Percentiles rank a stretch among this genome's conserved stretches.
Evolutionary conservation across 2,888 invertebrate species (phyloP).

Genomic region (Cheilosia pagana): DNA sequence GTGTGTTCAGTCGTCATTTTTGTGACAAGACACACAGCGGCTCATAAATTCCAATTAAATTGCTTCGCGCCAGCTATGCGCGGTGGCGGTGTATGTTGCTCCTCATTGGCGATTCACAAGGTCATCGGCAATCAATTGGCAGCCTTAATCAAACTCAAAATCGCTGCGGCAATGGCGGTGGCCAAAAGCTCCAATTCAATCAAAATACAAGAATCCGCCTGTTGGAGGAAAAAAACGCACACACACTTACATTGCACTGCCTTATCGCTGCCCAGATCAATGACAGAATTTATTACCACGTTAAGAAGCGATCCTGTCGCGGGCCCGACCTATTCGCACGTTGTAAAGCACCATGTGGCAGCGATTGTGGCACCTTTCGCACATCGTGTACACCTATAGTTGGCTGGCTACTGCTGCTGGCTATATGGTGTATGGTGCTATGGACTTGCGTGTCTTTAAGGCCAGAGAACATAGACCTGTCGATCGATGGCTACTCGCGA

Average conservation of each 20-base stretch:
- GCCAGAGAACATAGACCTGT: slow-evolving; percentile 65
- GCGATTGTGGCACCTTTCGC: slow-evolving; percentile 70
- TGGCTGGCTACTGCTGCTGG: slow-evolving; percentile 47
- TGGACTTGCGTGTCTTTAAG: slow-evolving; percentile 68
- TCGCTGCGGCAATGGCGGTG: slow-evolving; percentile 7
- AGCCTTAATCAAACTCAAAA: slow-evolving; percentile 44
- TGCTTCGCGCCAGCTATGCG: slow-evolving; percentile 49
- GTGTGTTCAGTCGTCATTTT: slow-evolving; percentile 53
- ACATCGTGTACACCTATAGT: slow-evolving; percentile 59
- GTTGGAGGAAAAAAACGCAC: background rate
- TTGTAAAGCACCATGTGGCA: slow-evolving; percentile 73
- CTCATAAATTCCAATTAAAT: slow-evolving; percentile 72
- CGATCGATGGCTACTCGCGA: slow-evolving; percentile 63
- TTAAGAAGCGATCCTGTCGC: slow-evolving; percentile 72
- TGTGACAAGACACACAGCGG: slow-evolving; percentile 62
- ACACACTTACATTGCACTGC: slow-evolving; percentile 21
- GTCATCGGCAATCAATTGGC: slow-evolving; percentile 60
- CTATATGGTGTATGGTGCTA: slow-evolving; percentile 8
- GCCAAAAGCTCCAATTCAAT: slow-evolving; percentile 63
- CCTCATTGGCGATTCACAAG: slow-evolving; percentile 56
- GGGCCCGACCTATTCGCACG: slow-evolving; percentile 72
- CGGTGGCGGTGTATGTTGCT: slow-evolving; percentile 31
- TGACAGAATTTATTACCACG: slow-evolving; percentile 74
- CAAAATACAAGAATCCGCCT: slow-evolving; percentile 29
- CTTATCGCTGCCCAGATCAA: slow-evolving; percentile 69